phyloP scores from a whole-genome alignment of 2,888 invertebrate genomes.

The Parnassius glacialis region DNA sequence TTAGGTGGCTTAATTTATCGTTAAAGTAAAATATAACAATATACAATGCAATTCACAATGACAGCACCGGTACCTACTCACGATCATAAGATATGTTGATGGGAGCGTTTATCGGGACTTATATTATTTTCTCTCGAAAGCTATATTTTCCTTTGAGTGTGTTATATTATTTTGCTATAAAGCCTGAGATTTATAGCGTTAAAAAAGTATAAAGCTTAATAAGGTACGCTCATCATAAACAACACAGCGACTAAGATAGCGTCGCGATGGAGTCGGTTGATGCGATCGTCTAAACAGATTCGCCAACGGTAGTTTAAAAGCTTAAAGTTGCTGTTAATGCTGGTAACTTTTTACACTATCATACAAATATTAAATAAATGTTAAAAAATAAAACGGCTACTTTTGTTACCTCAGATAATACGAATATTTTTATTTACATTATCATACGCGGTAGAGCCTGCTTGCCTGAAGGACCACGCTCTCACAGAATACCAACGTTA shows the following conservation, averaged over 20 bases:
- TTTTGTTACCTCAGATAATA: too few relatives aligned
- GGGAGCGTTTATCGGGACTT: slow-evolving; percentile 14
- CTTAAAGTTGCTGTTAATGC: background rate
- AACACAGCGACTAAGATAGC: too few relatives aligned
- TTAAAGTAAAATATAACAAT: too few relatives aligned
- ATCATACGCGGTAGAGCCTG: too few relatives aligned
- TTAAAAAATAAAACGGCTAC: too few relatives aligned
- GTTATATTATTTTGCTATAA: slow-evolving; percentile 8
- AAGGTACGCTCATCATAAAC: background rate
- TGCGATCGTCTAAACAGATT: background rate
- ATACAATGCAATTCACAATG: background rate
- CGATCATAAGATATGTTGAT: slow-evolving; percentile 12
- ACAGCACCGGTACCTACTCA: background rate
- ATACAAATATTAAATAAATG: too few relatives aligned
- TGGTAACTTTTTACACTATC: too few relatives aligned
- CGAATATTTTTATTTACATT: too few relatives aligned
- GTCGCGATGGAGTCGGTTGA: background rate
- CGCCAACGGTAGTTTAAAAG: background rate
- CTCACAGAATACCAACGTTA: too few relatives aligned
- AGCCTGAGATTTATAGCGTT: background rate
- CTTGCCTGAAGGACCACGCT: too few relatives aligned
- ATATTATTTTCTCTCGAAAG: slow-evolving; percentile 1
- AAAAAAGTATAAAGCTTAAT: slow-evolving; percentile 6
- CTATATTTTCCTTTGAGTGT: slow-evolving; percentile 19
- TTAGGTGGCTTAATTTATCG: too few relatives aligned